Percentiles rank a stretch among this genome's conserved stretches.
phyloP scores from a whole-genome alignment of 2,888 invertebrate genomes.

The Drosophila leonis region DNA sequence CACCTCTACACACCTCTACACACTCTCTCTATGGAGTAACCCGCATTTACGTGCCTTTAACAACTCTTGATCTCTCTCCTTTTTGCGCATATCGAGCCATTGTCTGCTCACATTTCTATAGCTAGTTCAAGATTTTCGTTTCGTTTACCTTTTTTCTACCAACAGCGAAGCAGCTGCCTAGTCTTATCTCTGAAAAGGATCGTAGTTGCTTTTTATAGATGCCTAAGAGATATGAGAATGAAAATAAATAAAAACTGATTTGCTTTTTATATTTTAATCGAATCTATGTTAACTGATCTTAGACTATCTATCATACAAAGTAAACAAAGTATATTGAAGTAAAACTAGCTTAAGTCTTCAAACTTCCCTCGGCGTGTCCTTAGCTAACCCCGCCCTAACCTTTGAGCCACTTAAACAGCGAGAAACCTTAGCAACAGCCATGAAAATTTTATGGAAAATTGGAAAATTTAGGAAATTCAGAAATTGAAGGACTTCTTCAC shows the following conservation, averaged over 20 bases:
- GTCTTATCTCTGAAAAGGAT: constrained; percentile 22
- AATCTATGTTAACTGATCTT: no score
- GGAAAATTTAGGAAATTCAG: background rate
- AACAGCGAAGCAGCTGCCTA: constrained; percentile 14
- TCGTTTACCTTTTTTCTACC: constrained; percentile 11
- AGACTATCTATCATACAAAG: no score
- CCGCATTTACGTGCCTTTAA: constrained; percentile 41
- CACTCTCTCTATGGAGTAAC: constrained; percentile 10
- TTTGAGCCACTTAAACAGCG: background rate
- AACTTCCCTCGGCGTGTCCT: background rate
- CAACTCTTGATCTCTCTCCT: constrained; percentile 28
- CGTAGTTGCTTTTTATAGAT: constrained; percentile 3
- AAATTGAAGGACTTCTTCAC: constrained; percentile 26
- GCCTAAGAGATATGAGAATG: background rate
- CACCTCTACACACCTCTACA: background rate
- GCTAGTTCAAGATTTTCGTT: constrained; percentile 10
- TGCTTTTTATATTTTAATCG: no score
- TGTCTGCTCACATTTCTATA: constrained; percentile 31
- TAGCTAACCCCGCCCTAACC: background rate
- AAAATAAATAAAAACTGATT: background rate
- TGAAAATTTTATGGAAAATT: constrained; percentile 6
- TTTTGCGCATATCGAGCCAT: constrained; percentile 40
- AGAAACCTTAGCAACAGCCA: constrained; percentile 41
- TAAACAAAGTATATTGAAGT: no score
- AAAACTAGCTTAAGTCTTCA: background rate